Base-by-base conservation (phyloP, 1,140 invertebrate species). In the Proctacanthus coquilletti region DNA sequence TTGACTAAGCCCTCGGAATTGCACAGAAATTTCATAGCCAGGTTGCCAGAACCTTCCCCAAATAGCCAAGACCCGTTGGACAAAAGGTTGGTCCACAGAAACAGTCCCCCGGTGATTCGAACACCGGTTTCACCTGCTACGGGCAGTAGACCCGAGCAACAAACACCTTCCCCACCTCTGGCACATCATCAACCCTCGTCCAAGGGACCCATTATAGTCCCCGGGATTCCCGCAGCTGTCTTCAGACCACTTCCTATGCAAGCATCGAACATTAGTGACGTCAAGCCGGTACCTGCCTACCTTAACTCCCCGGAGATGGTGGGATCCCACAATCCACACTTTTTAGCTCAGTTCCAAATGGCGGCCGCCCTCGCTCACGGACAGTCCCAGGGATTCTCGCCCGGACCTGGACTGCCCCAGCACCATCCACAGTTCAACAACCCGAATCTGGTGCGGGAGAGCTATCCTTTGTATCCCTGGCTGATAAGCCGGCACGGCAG, bases 401-500 rank as follows among this genome's bases (percentile, higher is more conserved):
- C 72, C 18, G 61, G 72, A 40, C 53, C 60, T 19, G 61, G 63
- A 2, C 56, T 63, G 18, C 64, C 63, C 2, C 53, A 61, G 17
- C 66, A 70, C 49, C 61, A 60, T 8, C 64, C 71, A 23, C 69
- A 67, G n/a, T 74, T 77, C 45, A 68, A 64, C 38, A 52, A 32
- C 76, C 60, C 64, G 31, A 43, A 63, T 5, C 70, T 71, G 35
- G 77, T 79, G 0, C 66, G 82, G 31, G 80, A 86, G 49, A 81
- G 81, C 50, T 87, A 88, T 57, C 84, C 85, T 14, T 65, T 91
- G 5, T 91, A 91, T 58, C 86, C 87, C 0, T 94, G 89, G 89
- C 66, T 93, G 6, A 64, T 92, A 3, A 85, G 84, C 31, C 71
- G 87, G 52, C 85, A 91, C 52, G 83, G 84, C 25, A 71, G 85